These are phyloP conservation scores for Junonia oenone DNA, from an alignment of 2,888 invertebrate species.

Conservation along the genomic window DNA sequence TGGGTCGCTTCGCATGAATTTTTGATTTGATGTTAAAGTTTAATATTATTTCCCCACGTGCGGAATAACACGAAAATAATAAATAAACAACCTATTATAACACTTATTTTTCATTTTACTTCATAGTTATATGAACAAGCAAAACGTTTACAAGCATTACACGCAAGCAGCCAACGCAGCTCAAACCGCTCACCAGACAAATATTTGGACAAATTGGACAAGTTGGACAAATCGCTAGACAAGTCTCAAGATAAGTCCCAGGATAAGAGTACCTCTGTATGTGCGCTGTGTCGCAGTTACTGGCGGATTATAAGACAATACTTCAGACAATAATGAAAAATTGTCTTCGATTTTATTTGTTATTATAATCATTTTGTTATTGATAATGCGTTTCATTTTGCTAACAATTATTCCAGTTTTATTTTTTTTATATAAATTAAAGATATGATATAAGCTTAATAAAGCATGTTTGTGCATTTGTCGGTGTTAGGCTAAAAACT, in stretches of 20 bases:
- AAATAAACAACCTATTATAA: too few species aligned
- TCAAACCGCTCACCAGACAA: background rate
- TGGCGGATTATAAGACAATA: constrained; percentile 50
- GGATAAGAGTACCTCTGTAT: constrained; percentile 32
- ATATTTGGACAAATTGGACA: too few species aligned
- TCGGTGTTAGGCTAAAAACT: too few species aligned
- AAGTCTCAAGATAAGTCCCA: background rate
- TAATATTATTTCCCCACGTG: too few species aligned
- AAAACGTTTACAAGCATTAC: constrained; percentile 42
- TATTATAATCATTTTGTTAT: background rate
- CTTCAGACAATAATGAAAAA: constrained; percentile 34
- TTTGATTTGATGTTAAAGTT: too few species aligned
- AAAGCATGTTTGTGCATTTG: too few species aligned
- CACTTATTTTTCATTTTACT: background rate
- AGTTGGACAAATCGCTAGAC: constrained; percentile 12
- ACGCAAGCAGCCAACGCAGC: constrained; percentile 33
- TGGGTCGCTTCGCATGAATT: too few species aligned
- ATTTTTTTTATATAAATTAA: too few species aligned
- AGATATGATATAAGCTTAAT: too few species aligned
- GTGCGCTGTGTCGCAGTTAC: constrained; percentile 53
- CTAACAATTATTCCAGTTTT: too few species aligned
- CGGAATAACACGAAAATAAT: too few species aligned
- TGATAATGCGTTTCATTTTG: background rate
- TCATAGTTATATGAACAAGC: constrained; percentile 53
- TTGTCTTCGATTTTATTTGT: constrained; percentile 13